phyloP scores from a whole-genome alignment of 2,888 invertebrate species.

The Phlogophora meticulosa region DNA sequence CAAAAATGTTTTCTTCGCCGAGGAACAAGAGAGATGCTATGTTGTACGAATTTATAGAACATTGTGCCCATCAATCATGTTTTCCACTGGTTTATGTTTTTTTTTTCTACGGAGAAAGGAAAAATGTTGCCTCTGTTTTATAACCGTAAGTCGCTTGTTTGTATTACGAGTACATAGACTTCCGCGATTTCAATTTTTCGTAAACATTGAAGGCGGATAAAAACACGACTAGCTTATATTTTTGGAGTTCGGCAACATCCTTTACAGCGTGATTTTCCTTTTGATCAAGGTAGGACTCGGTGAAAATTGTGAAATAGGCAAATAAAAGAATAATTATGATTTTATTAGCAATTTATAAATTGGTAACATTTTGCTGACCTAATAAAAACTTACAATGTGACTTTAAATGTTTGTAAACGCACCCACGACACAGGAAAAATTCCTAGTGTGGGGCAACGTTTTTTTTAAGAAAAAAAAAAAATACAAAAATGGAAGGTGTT shows the following conservation, averaged over 20 bases:
- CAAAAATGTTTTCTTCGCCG: constrained; percentile 27
- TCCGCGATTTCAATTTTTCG: constrained; percentile 49
- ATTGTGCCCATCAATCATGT: constrained; percentile 38
- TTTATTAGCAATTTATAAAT: too few species aligned
- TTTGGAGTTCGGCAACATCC: constrained; percentile 9
- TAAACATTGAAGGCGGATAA: constrained; percentile 21
- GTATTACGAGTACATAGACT: constrained; percentile 43
- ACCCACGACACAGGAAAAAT: too few species aligned
- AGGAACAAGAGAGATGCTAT: constrained; percentile 37
- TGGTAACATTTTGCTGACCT: too few species aligned
- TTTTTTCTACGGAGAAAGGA: constrained; percentile 33
- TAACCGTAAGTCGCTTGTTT: constrained; percentile 48
- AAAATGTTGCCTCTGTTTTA: constrained; percentile 51
- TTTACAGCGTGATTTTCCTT: not conserved
- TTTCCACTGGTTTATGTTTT: constrained; percentile 53
- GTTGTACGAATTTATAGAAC: constrained; percentile 42
- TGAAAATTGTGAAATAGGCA: too few species aligned
- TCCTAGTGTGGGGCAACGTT: too few species aligned
- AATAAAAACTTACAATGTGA: too few species aligned
- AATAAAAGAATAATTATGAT: not conserved
- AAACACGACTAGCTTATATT: constrained; percentile 23
- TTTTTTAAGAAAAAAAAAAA: too few species aligned
- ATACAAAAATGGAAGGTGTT: too few species aligned
- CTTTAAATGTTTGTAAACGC: too few species aligned
- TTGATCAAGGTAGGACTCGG: not conserved